Evolutionary conservation across 2,888 invertebrate species (phyloP), one percentile per base, ranked within the genome.

Genomic region (Rhamnusium bicolor): DNA sequence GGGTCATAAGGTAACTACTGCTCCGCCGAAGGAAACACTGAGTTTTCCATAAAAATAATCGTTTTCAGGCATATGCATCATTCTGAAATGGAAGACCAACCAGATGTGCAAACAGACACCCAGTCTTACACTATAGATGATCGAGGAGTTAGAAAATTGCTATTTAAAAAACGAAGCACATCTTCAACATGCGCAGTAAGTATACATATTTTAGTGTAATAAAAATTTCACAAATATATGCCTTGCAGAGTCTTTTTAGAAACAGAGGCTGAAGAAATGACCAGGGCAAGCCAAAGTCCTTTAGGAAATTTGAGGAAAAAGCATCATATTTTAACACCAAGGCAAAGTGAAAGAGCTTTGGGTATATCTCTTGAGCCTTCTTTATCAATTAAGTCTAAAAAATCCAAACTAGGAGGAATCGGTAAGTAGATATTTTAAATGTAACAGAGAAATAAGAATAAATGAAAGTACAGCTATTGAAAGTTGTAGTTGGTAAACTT

Each of bases 111-210:
- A 2, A 90, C 90, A 0, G 92, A 93, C 72, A 90, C 91, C 0
- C 77, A 79, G 47, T 92, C 92, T 32, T 94, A 92, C 82, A 92
- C 92, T 0, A 91, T 93, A 3, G 96, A 96, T 78, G 95, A 96
- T 53, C 91, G 92, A 68, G 93, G 93, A 10, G 91, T 93, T 73
- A 92, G 95, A 81, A 97, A 96, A 84, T 91, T 95, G 72, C 91
- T 95, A 0, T 95, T 97, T 82, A 96, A 97, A 85, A 97, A 97
- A 85, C 90, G 96, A 77, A 96, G 96, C 85, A 95, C 96, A 0
- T 96, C 96, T 0, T 96, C 96, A 0, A 95, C 96, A 12, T 96
- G 96, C 80, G 94, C 95, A 67, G 94, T 94, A 88, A 89, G 91
- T 14, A 32, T n/a, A 14, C 24, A 19, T 84, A 46, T 7, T 1